Evolutionary conservation across 2,797 vertebrate species (phyloP), one percentile per base, ranked within the genome.

Genomic region (Calcarius lapponicus): DNA sequence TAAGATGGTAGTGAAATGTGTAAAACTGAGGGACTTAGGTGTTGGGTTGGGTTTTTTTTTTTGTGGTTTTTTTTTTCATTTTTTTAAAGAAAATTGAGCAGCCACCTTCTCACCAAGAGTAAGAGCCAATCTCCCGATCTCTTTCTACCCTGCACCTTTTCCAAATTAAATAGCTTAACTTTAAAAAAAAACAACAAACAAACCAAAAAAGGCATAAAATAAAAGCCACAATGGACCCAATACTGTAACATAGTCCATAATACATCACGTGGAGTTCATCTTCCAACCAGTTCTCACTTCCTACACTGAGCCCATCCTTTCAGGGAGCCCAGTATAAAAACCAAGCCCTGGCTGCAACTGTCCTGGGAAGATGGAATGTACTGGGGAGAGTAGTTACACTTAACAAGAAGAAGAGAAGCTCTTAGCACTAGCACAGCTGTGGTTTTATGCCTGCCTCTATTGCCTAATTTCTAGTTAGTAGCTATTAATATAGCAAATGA

Each of bases 1-100:
- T 96, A 97, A 86, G 93, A 90, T 97, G 98, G 98, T 97, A 98
- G 98, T 98, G 98, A 99, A 99, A 98, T 98, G 98, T 98, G 97
- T 98, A 67, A 93, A 94, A 90, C 84, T 88, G 92, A 95, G 96
- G 89, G 88, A 85, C 50, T 72, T 86, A 80, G 76, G 87, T 78
- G 73, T 26, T 34, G 67, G 50, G 62, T 29, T 62, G 58, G 51
- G 22, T 36, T 36, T 11, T 13, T 70, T 86, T 67, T 66, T 84
- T 47, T 70, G 29, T 54, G 64, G 64, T 1, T 7, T 1, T 28
- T 1, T 28, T 78, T 42, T 40, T 65, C 2, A 1, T 45, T 65
- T 76, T 88, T 93, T 82, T 69, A 32, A 50, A 74, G 92, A 96
- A 96, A 95, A 97, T 54, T 85, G 94, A 75, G 95, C 96, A 95